These are phyloP conservation scores for Cancer borealis DNA, from an alignment of 2,888 invertebrate genomes.

Conservation along the genomic window DNA sequence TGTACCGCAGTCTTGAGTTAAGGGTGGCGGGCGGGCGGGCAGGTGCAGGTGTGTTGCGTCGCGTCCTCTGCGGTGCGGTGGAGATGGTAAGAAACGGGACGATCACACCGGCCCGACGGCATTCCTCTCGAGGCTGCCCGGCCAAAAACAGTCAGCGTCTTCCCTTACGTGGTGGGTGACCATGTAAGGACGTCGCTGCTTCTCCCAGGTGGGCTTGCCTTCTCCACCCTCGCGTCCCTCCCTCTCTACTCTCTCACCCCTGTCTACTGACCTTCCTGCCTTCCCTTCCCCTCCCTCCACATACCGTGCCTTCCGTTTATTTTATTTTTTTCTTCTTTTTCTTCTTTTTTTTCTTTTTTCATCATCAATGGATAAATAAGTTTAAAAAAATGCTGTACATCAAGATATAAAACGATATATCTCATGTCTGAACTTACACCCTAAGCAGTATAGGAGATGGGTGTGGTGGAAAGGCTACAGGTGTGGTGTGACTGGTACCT, in stretches of 20 bases:
- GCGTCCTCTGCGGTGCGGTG: neutral
- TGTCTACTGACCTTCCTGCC: neutral
- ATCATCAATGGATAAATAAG: neutral
- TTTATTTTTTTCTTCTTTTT: neutral
- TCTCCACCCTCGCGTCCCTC: neutral
- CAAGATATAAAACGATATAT: too few species aligned
- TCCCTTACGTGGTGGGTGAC: neutral
- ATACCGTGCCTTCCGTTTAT: neutral
- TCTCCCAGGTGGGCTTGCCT: constrained; percentile 1
- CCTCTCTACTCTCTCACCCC: neutral
- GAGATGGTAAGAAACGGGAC: constrained; percentile 22
- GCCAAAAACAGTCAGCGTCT: constrained; percentile 29
- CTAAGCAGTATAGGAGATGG: neutral
- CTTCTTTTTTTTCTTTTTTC: neutral
- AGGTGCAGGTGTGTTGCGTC: neutral
- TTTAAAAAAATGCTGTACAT: too few species aligned
- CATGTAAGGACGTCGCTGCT: constrained; percentile 6
- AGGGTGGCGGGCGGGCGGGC: neutral
- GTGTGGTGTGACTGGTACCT: too few species aligned
- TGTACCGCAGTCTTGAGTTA: neutral
- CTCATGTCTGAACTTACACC: too few species aligned
- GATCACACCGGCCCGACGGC: constrained; percentile 29
- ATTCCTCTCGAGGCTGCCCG: constrained; percentile 15
- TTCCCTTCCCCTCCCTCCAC: neutral
- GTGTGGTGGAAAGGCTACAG: neutral